These are phyloP conservation scores for Artibeus lituratus DNA, from an alignment of 2,797 vertebrate species.

Conservation along the genomic window DNA sequence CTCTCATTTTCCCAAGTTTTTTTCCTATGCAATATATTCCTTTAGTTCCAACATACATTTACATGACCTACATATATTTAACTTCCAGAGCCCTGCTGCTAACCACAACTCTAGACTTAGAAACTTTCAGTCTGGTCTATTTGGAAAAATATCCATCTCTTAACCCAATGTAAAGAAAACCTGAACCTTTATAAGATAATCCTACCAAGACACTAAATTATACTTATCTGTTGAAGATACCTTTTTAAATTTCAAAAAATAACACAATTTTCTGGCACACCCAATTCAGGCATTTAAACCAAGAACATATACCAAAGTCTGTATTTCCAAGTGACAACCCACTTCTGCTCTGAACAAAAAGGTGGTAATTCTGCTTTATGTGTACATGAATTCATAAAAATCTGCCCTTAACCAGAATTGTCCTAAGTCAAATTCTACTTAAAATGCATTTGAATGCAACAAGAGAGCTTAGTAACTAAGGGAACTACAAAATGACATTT, in stretches of 20 bases:
- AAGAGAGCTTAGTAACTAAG: background rate
- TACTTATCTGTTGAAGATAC: background rate
- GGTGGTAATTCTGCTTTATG: background rate
- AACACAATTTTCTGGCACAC: background rate
- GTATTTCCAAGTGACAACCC: slow-evolving; percentile 37
- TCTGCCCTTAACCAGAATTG: slow-evolving; percentile 5
- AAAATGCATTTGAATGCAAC: slow-evolving; percentile 17
- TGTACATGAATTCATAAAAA: background rate
- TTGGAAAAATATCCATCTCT: background rate
- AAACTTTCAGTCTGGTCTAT: slow-evolving; percentile 1
- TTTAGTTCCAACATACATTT: slow-evolving; percentile 4
- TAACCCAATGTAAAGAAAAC: slow-evolving; percentile 3
- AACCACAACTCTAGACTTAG: background rate
- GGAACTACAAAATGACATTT: background rate
- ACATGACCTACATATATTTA: background rate
- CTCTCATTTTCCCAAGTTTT: background rate
- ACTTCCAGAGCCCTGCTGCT: background rate
- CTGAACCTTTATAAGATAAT: slow-evolving; percentile 19
- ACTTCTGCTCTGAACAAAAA: slow-evolving; percentile 11
- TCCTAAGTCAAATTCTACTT: slow-evolving; percentile 1
- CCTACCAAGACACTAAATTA: background rate
- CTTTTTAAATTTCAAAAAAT: slow-evolving; percentile 41
- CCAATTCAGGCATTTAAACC: background rate
- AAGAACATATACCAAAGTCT: background rate
- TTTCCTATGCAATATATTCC: background rate